These are phyloP conservation scores for Boulengeromyrus knoepffleri DNA, from an alignment of 2,113 vertebrate genomes.

Conservation along the genomic window DNA sequence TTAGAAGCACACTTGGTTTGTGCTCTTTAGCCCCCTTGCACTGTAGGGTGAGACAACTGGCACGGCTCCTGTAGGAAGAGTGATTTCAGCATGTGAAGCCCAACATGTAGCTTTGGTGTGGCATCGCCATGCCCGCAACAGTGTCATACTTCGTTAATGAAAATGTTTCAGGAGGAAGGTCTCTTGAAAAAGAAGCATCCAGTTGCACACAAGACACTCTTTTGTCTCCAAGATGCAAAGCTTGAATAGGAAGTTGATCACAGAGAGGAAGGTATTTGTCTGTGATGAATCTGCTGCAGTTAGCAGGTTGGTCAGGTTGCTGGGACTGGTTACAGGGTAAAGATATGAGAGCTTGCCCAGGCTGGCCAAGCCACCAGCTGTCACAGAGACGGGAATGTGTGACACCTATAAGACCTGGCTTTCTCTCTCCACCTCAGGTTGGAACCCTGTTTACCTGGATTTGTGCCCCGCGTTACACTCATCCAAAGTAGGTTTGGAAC, in stretches of 20 bases:
- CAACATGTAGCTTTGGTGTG: background rate
- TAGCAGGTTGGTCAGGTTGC: background rate
- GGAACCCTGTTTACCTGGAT: conserved; percentile 14
- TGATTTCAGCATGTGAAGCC: background rate
- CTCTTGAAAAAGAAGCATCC: background rate
- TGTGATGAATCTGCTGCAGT: background rate
- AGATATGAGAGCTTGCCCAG: background rate
- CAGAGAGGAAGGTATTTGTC: background rate
- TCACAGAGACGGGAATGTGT: conserved; percentile 25
- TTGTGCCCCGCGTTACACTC: background rate
- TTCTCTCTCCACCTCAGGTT: conserved; percentile 5
- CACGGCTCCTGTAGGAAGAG: background rate
- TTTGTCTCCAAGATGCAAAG: background rate
- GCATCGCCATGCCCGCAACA: background rate
- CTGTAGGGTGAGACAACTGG: background rate
- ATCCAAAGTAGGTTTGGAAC: background rate
- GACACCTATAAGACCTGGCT: conserved; percentile 29
- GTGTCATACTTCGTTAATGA: background rate
- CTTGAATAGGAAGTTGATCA: background rate
- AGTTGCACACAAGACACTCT: background rate
- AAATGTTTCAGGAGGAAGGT: background rate
- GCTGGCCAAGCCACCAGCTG: background rate
- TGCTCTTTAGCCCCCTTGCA: background rate
- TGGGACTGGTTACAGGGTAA: background rate
- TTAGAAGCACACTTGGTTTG: background rate